Conservation (phyloP, 2,888 invertebrate genomes). For the Sinohyriopsis cumingii region DNA sequence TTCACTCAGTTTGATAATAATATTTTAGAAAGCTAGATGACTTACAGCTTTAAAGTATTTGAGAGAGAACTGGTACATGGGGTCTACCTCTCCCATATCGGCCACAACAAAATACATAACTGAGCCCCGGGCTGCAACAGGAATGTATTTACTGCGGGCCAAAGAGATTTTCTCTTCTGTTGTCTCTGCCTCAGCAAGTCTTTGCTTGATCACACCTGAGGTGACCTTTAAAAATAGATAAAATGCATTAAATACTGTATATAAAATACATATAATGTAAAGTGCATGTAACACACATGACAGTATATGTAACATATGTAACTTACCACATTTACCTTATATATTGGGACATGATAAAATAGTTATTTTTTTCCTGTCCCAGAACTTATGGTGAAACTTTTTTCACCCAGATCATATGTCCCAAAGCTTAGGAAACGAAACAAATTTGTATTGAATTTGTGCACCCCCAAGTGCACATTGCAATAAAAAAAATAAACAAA, state of each 20-base stretch:
- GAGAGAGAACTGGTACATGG: constrained; percentile 74
- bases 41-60: constrained; percentile 73
- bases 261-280: not conserved
- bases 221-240: constrained; percentile 64
- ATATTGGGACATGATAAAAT: no score
- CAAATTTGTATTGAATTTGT: no score
- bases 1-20: no score
- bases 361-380: no score
- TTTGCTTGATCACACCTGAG: constrained; percentile 69
- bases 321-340: no score
- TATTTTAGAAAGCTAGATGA: not conserved
- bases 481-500: no score
- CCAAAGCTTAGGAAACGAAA: no score
- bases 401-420: no score
- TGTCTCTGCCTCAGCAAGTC: constrained; percentile 70
- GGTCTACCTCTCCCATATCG: constrained; percentile 71
- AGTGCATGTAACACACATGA: no score
- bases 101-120: constrained; percentile 73
- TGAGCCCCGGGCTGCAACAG: constrained; percentile 72
- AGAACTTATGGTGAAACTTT: no score
- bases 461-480: no score
- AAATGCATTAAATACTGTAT: not conserved
- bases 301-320: no score
- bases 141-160: constrained; percentile 72
- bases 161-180: constrained; percentile 71